phyloP scores from a whole-genome alignment of 2,888 invertebrate genomes.

The Clunio marinus region DNA sequence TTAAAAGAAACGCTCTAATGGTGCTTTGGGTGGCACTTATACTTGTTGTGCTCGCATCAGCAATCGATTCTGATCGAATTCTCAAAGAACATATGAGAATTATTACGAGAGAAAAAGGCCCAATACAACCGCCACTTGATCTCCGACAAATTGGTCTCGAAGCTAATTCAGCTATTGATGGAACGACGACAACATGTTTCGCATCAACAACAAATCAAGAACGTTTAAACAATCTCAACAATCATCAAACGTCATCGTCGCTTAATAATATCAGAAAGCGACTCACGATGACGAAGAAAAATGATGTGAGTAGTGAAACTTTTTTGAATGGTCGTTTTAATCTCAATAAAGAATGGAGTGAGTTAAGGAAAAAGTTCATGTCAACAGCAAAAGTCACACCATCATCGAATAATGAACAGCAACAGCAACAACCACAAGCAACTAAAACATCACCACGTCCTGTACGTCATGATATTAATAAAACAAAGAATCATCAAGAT shows the following conservation, averaged over 20 bases:
- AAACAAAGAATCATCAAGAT: not conserved
- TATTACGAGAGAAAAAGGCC: conserved; percentile 54
- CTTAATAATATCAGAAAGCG: conserved; percentile 28
- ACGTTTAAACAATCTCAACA: conserved; percentile 33
- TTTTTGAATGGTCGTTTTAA: not conserved
- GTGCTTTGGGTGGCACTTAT: conserved; percentile 61
- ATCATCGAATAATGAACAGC: not conserved
- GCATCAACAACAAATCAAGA: conserved; percentile 1
- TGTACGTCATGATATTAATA: not conserved
- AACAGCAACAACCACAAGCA: not conserved
- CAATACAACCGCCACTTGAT: conserved; percentile 60
- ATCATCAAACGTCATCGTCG: conserved; percentile 31
- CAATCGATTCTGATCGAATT: conserved; percentile 68
- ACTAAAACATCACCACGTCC: conserved; percentile 9
- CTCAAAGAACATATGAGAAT: conserved; percentile 52
- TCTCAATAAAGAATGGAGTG: conserved; percentile 24
- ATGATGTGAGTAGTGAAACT: not conserved
- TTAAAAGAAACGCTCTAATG: conserved; percentile 62
- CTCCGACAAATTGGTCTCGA: conserved; percentile 50
- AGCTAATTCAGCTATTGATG: not conserved
- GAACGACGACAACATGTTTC: not conserved
- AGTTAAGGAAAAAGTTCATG: conserved; percentile 17
- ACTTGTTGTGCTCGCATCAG: conserved; percentile 62
- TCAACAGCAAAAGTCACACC: not conserved
- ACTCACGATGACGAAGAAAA: conserved; percentile 27